These are phyloP conservation scores for Corythoichthys haematopterus DNA, from an alignment of 2,113 vertebrate species.

Conservation along the genomic window DNA sequence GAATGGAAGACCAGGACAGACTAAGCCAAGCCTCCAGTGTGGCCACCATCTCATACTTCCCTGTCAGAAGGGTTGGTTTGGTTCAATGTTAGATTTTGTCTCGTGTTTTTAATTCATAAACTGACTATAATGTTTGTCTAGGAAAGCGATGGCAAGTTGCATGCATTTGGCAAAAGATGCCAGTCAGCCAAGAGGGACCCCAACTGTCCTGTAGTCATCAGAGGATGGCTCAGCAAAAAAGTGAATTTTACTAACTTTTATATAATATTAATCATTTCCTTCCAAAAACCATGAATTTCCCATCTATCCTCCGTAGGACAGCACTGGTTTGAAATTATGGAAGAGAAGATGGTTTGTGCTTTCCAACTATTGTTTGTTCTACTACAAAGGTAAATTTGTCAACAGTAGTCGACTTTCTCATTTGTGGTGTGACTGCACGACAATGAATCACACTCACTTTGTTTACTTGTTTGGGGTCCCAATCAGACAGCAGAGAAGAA, in stretches of 20 bases:
- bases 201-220: constrained; percentile 81
- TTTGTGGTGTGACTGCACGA: neutral
- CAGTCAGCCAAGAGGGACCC: constrained; percentile 81
- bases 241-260: constrained; percentile 46
- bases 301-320: constrained; percentile 71
- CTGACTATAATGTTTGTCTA: constrained; percentile 17
- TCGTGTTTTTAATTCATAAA: neutral
- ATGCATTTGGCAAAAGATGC: constrained; percentile 82
- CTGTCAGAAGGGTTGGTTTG: constrained; percentile 59
- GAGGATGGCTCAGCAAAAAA: constrained; percentile 91
- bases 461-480: neutral
- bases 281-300: too few species aligned
- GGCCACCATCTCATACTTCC: constrained; percentile 74
- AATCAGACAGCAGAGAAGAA: constrained; percentile 84
- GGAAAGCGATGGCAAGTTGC: constrained; percentile 72
- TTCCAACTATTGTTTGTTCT: constrained; percentile 86
- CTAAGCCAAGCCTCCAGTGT: constrained; percentile 76
- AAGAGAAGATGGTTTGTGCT: constrained; percentile 91
- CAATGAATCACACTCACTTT: neutral
- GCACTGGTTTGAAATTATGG: constrained; percentile 84
- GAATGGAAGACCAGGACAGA: constrained; percentile 76
- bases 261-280: too few species aligned
- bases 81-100: neutral
- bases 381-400: constrained; percentile 70
- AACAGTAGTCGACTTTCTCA: neutral